Evolutionary conservation across 2,113 vertebrate genomes (phyloP).

Genomic region (Eretmochelys imbricata): DNA sequence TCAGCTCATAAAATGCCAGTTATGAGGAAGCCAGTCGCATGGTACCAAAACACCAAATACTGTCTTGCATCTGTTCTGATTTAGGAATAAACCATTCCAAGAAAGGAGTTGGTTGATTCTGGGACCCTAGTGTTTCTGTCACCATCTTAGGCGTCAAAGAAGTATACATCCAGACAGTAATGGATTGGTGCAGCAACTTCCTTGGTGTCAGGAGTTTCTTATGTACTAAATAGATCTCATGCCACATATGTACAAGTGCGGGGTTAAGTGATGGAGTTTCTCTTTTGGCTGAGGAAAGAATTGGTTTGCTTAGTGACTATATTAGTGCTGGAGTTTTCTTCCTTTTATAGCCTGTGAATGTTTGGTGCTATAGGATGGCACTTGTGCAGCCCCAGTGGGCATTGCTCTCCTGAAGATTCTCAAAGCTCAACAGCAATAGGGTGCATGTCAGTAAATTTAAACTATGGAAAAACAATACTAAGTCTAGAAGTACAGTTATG

Average conservation of each 20-base stretch:
- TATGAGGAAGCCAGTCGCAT: background rate
- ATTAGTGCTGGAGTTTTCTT: background rate
- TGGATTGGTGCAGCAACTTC: background rate
- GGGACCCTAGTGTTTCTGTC: background rate
- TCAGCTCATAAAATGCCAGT: background rate
- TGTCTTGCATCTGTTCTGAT: background rate
- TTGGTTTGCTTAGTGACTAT: background rate
- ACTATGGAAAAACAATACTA: background rate
- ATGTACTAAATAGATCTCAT: background rate
- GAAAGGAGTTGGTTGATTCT: background rate
- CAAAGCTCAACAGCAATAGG: background rate
- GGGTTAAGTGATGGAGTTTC: background rate
- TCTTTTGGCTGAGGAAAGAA: background rate
- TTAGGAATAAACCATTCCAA: background rate
- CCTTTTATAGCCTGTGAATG: background rate
- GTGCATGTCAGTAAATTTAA: background rate
- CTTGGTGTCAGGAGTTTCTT: background rate
- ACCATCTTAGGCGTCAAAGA: background rate
- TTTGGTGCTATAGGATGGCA: background rate
- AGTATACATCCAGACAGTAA: background rate
- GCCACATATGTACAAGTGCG: background rate
- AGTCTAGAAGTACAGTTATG: background rate
- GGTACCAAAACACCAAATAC: background rate
- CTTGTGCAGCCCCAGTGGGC: background rate
- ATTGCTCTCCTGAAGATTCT: background rate